A percentile compares a stretch with the other conserved stretches of the same genome.
These are phyloP conservation scores for Cololabis saira DNA, from an alignment of 2,113 vertebrate species.

Conservation along the genomic window DNA sequence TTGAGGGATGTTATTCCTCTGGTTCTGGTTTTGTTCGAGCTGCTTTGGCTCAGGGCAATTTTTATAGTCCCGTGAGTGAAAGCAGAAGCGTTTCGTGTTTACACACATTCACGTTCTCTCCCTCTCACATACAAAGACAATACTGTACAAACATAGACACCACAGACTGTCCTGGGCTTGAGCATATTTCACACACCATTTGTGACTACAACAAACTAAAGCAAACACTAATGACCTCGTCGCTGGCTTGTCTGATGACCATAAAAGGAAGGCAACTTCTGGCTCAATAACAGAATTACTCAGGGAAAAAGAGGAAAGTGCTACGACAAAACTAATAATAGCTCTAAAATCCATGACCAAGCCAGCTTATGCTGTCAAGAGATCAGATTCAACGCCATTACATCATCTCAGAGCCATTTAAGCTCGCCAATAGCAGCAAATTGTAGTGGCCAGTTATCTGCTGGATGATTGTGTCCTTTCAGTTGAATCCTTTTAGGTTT, in stretches of 20 bases:
- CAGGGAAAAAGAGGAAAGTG: slow-evolving; percentile 22
- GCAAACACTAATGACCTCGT: slow-evolving; percentile 39
- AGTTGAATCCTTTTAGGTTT: slow-evolving; percentile 10
- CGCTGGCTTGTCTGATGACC: slow-evolving; percentile 33
- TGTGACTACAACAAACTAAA: slow-evolving; percentile 51
- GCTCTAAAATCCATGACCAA: slow-evolving; percentile 34
- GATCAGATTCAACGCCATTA: slow-evolving; percentile 17
- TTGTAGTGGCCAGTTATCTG: slow-evolving; percentile 5
- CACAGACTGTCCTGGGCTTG: slow-evolving; percentile 11
- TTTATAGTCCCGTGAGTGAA: slow-evolving; percentile 28
- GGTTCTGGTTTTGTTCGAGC: slow-evolving; percentile 12
- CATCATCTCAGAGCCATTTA: slow-evolving; percentile 39
- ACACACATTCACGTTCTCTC: slow-evolving; percentile 9
- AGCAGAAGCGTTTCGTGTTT: slow-evolving; percentile 37
- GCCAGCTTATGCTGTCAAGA: slow-evolving; percentile 32
- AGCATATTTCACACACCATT: slow-evolving; percentile 64
- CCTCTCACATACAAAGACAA: slow-evolving; percentile 31
- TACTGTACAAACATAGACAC: slow-evolving; percentile 14
- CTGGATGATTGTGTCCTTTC: not conserved
- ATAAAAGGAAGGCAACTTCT: slow-evolving; percentile 52
- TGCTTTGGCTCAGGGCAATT: slow-evolving; percentile 32
- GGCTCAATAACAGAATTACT: slow-evolving; percentile 41
- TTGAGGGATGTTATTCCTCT: slow-evolving; percentile 23
- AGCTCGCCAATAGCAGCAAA: slow-evolving; percentile 3
- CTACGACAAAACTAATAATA: slow-evolving; percentile 51